Conservation (phyloP, 2,113 vertebrate species). For the Seriola quinqueradiata region DNA sequence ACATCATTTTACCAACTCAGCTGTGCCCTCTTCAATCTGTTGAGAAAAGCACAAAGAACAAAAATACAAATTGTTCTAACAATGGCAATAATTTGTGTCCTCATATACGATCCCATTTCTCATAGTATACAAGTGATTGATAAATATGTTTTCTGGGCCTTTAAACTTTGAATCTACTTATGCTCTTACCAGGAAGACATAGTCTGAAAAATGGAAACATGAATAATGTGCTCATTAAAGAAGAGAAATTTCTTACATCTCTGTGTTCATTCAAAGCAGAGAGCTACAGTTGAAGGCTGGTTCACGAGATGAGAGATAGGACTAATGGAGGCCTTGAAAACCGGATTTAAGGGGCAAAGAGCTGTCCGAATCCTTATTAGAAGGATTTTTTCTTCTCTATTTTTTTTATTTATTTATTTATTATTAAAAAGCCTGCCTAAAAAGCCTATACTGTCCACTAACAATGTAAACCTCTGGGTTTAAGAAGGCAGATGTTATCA, state of each 20-base stretch:
- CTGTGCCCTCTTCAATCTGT: not conserved
- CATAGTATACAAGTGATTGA: too few species aligned
- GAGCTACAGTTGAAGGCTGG: not conserved
- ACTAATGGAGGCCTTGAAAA: slow-evolving; percentile 50
- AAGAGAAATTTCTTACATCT: slow-evolving; percentile 7
- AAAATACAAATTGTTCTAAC: not conserved
- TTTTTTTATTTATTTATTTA: slow-evolving; percentile 2
- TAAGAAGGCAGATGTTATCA: slow-evolving; percentile 43
- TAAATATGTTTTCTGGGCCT: not conserved
- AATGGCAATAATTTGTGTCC: not conserved
- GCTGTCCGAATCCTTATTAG: slow-evolving; percentile 46
- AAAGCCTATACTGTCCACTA: slow-evolving; percentile 22
- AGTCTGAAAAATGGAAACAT: slow-evolving; percentile 11
- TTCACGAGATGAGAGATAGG: slow-evolving; percentile 27
- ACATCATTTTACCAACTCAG: not conserved
- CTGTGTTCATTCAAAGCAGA: slow-evolving; percentile 13
- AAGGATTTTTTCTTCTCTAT: not conserved
- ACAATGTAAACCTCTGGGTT: slow-evolving; percentile 35
- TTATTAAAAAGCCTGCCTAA: slow-evolving; percentile 25
- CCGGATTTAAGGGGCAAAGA: slow-evolving; percentile 35
- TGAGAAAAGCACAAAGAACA: not conserved
- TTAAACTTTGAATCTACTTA: not conserved
- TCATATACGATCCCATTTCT: not conserved
- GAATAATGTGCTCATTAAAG: slow-evolving; percentile 34
- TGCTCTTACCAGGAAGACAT: not conserved